phyloP scores from a whole-genome alignment of 2,888 invertebrate genomes.

The Eueremaeus valkanovi region DNA sequence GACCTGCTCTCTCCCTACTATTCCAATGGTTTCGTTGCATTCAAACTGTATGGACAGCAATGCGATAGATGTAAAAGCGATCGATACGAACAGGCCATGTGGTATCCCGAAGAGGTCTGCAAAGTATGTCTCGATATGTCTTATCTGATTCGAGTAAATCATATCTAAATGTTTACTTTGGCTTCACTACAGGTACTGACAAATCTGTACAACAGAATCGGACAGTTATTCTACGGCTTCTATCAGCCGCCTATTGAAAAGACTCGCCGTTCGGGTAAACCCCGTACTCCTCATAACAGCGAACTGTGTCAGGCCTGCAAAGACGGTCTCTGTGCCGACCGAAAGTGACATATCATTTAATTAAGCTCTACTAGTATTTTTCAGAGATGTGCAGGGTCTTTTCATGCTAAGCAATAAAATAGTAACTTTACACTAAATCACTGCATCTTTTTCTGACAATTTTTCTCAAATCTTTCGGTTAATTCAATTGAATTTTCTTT shows the following conservation, averaged over 20 bases:
- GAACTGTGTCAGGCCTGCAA: slow-evolving; percentile 55
- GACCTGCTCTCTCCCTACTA: slow-evolving; percentile 49
- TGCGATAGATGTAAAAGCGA: slow-evolving; percentile 54
- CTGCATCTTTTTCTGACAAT: too few species aligned
- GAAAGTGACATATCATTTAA: slow-evolving; percentile 29
- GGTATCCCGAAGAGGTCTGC: slow-evolving; percentile 57
- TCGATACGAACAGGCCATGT: slow-evolving; percentile 55
- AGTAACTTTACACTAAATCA: too few species aligned
- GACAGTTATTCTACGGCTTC: slow-evolving; percentile 54
- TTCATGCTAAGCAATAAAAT: too few species aligned
- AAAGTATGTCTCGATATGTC: slow-evolving; percentile 50
- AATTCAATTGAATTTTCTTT: too few species aligned
- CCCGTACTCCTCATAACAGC: slow-evolving; percentile 54
- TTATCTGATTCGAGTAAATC: not conserved
- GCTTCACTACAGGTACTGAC: slow-evolving; percentile 54
- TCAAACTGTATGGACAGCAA: slow-evolving; percentile 55
- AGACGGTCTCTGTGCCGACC: slow-evolving; percentile 51
- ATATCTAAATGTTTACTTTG: too few species aligned
- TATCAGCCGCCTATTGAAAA: slow-evolving; percentile 52
- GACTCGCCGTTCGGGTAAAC: slow-evolving; percentile 54
- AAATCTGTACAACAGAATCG: slow-evolving; percentile 54
- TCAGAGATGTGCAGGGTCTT: too few species aligned
- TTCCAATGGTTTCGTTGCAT: slow-evolving; percentile 52
- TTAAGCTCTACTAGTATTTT: not conserved
- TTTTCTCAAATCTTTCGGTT: too few species aligned